Evolutionary conservation across 2,113 vertebrate genomes (phyloP), one percentile per base, ranked within the genome.

Genomic region (Pterophyllum scalare): DNA sequence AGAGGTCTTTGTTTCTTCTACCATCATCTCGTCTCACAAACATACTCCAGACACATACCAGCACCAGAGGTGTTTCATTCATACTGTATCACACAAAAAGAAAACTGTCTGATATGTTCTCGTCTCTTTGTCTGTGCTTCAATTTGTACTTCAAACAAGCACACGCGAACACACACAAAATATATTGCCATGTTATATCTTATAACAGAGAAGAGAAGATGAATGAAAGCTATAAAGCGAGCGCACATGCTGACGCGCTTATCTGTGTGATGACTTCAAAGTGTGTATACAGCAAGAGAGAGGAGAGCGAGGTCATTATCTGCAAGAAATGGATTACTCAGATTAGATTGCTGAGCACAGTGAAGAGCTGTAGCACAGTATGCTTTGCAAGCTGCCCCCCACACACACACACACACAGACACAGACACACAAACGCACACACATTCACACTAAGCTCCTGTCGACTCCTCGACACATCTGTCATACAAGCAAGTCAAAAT

Each of bases 241-340:
- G 84, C 77, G 61, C 82, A 80, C 88, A 91, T 81, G 91, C 91
- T 89, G 93, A 92, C 87, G 89, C 75, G 57, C 86, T 94, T 94
- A 94, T 94, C 91, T 88, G 83, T 75, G 89, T 82, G 86, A 90
- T 85, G 93, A 92, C 95, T 95, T 95, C 93, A 94, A 95, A 95
- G 94, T 88, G 86, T 87, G 82, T 85, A 74, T 62, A 89, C 40
- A 88, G 79, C 65, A 85, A 84, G 79, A 59, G 62, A 72, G 65
- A 75, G 75, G 24, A 54, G 88, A 81, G 92, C 19, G 67, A 72
- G 92, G 92, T 94, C 93, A 94, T 95, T 95, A 95, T 94, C 89
- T 93, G 87, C 75, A 79, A 95, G 93, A 94, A 95, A 96, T 94
- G 94, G 94, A 96, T 96, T 95, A 94, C 94, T 92, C 84, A 94